Base-by-base conservation (phyloP, 2,888 invertebrate genomes). In the Priapulus caudatus region DNA sequence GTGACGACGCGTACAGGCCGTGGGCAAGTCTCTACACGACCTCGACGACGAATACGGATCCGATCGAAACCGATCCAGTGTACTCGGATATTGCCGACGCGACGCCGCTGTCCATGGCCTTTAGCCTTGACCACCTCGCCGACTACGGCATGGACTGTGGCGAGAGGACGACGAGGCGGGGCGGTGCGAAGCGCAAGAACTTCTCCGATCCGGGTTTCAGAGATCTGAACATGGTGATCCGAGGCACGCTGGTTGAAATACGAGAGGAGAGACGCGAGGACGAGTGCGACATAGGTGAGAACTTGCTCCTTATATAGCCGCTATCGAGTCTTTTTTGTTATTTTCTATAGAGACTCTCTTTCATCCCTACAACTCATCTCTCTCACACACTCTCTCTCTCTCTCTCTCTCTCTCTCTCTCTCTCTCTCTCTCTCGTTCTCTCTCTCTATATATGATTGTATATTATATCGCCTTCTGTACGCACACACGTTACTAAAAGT, bases 381-480 rank as follows among this genome's bases (percentile, higher is more conserved):
- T 33, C 33, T 33, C 33, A 10, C 33, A 10, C 33, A 10, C 33
- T 33, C 33, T 33, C 33, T 33, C 33, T 33, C 33, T 33, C 33
- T 33, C 33, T 33, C 33, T 33, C 33, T 33, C 33, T 33, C 33
- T 33, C 33, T 33, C 33, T 33, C 33, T 33, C 33, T 33, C 33
- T 33, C 33, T 33, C 33, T 33, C 33, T 33, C 33, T 33, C 33
- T 33, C 33, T 33, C 33, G 10, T n/a, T 33, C 33, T 33, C 33
- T 33, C 33, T 33, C 33, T 33, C 33, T 33, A 10, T 33, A 10
- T 33, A n/a, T 10, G 33, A 10, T 33, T 33, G 33, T 10, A 33
- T 33, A 10, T 33, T 33, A 10, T 33, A 33, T 33, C 10, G 33
- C 10, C n/a, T 10, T n/a, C 33, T 33, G 10, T 33, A 33, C 33